Evolutionary conservation across 2,888 invertebrate genomes (phyloP), one percentile per base, ranked within the genome.

Genomic region (Rhamnusium bicolor): DNA sequence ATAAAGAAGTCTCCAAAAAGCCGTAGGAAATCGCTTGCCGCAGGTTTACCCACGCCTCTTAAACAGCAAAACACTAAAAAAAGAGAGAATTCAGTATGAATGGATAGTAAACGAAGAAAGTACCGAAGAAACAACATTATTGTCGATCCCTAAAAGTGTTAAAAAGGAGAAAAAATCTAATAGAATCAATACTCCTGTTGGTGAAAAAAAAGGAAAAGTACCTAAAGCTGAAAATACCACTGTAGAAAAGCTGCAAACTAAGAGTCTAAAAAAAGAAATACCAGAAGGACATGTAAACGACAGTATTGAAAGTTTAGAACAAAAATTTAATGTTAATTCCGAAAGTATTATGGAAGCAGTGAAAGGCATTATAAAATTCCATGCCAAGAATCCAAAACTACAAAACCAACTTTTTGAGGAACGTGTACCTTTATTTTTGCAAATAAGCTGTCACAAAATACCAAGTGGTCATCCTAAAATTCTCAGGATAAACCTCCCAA

Each of bases 401-500:
- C 85, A 87, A 67, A 88, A 88, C 47, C 82, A 81, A 29, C 81
- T 93, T 51, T 91, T 93, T 79, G 89, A 90, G 19, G 90, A 89
- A 49, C 91, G 91, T 77, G 87, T 89, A 71, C 89, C 91, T 10
- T 88, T 93, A 81, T 91, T 91, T 83, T 86, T 92, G 61, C 91
- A 92, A 87, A 87, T 93, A 21, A 89, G 89, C 24, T 90, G 91
- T 72, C 90, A 93, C 46, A 94, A 93, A 88, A 91, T 94, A 67
- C 91, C 93, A 27, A 90, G 90, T 76, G 88, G 88, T 32, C 89
- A 91, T 1, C 90, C 88, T 69, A 90, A 92, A 69, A 90, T 92
- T 78, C 87, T 93, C 3, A 91, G 92, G 86, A 87, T 94, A 91
- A 82, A 84, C 10, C 81, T 93, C 7, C 92, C 92, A 60, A 90